Base-by-base conservation (phyloP, 2,113 vertebrate species). In the Sinocyclocheilus anshuiensis region DNA sequence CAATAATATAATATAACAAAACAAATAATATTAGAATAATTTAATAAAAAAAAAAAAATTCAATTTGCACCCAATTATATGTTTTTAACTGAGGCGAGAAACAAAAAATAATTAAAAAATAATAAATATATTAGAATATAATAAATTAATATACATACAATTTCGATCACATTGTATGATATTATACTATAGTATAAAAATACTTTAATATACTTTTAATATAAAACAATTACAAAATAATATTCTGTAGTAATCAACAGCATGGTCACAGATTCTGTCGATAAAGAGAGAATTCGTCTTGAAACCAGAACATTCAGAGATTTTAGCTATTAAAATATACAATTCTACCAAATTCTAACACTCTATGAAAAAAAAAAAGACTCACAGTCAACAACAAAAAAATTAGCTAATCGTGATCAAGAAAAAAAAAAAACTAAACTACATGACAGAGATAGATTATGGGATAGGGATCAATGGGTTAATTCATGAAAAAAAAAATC, bases 251-350 rank as follows among this genome's bases (percentile, higher is more conserved):
- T n/a, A 42, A 42, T 74, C 71, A 74, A 74, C 20, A 42, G 10
- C 36, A 42, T 74, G 39, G 71, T 45, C 72, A 75, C 72, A 75
- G 11, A 48, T 75, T 22, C 11, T 75, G 72, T 77, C 45, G 24
- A 77, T 10, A 77, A 29, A 53, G 15, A 10, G 3, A 53, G 13
- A 29, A 53, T 75, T 13, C 48, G 72, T 75, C 6, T 75, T 75
- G 36, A 75, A 24, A 75, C 22, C 72, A 13, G 39, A 48, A 75
- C 72, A 75, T 45, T 75, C 16, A 67, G 48, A 53, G 26, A 13
- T 22, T 82, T 71, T n/a, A 50, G 24, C 45, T 29, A 33, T n/a
- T 48, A 13, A 82, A 82, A 53, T 20, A 69, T 29, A 16, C 13
- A 77, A 29, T 18, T 4, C 20, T 22, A 59, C 20, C 8, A 59